Conservation (phyloP, 2,888 invertebrate genomes). For the Barypeithes pellucidus region DNA sequence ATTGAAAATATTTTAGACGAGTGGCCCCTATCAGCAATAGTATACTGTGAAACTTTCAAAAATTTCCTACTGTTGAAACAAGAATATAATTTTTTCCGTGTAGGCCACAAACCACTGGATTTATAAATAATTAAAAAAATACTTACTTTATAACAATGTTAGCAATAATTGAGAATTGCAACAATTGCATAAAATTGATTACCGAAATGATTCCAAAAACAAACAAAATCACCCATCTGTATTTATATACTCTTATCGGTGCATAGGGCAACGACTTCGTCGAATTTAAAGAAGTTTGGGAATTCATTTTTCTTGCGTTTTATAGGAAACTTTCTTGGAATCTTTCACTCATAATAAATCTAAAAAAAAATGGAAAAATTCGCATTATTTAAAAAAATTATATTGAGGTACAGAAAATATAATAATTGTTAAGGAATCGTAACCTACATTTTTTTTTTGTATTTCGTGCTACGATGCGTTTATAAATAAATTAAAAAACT, state of each 20-base stretch:
- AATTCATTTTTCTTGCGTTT: background rate
- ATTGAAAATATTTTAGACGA: no score
- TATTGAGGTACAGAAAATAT: no score
- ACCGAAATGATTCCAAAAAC: conserved; percentile 91
- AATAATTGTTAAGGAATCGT: no score
- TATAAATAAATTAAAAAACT: background rate
- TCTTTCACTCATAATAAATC: background rate
- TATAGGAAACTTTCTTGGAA: background rate
- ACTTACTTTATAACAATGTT: conserved; percentile 79
- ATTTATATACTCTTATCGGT: conserved; percentile 57
- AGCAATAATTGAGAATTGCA: conserved; percentile 93
- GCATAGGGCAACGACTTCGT: background rate
- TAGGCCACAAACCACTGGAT: no score
- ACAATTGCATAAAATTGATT: conserved; percentile 94
- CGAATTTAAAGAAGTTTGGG: conserved; percentile 15
- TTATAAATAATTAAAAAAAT: no score
- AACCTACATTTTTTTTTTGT: no score
- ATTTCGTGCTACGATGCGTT: no score
- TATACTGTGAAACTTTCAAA: no score
- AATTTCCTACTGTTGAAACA: no score
- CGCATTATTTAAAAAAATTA: no score
- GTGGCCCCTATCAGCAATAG: no score
- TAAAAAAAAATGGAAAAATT: background rate
- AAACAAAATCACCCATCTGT: conserved; percentile 86
- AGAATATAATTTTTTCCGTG: no score